Conservation (phyloP, 2,113 vertebrate species). For the Vulpes vulpes region DNA sequence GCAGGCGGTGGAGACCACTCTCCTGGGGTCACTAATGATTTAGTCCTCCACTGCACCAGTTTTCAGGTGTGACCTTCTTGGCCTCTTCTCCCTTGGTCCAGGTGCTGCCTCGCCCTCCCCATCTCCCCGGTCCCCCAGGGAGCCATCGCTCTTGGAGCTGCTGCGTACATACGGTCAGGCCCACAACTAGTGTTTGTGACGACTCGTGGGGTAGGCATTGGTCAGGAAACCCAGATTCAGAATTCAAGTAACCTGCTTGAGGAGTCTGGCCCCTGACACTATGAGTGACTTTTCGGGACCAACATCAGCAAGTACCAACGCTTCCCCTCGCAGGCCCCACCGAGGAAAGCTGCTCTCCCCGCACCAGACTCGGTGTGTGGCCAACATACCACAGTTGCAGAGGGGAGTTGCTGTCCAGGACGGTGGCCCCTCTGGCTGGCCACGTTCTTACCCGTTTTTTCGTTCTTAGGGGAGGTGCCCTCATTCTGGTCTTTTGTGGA, state of each 20-base stretch:
- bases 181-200: neutral
- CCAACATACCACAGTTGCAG: rapidly evolving
- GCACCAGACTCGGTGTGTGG: rapidly evolving
- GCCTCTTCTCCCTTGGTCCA: neutral
- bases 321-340: neutral
- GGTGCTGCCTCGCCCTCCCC: neutral
- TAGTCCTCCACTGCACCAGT: neutral
- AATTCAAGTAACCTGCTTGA: neutral
- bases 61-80: neutral
- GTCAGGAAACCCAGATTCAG: neutral
- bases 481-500: too few relatives aligned
- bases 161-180: neutral
- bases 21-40: neutral
- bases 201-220: neutral
- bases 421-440: neutral
- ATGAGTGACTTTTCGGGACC: neutral
- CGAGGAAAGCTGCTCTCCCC: neutral
- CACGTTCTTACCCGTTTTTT: rapidly evolving
- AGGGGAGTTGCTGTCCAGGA: too few relatives aligned
- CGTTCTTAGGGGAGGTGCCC: neutral
- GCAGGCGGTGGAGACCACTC: neutral
- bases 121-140: rapidly evolving
- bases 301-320: neutral
- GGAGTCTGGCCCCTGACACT: neutral
- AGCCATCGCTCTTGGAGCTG: neutral